Evolutionary conservation across 2,888 invertebrate species (phyloP).

Genomic region (Bombylius major): DNA sequence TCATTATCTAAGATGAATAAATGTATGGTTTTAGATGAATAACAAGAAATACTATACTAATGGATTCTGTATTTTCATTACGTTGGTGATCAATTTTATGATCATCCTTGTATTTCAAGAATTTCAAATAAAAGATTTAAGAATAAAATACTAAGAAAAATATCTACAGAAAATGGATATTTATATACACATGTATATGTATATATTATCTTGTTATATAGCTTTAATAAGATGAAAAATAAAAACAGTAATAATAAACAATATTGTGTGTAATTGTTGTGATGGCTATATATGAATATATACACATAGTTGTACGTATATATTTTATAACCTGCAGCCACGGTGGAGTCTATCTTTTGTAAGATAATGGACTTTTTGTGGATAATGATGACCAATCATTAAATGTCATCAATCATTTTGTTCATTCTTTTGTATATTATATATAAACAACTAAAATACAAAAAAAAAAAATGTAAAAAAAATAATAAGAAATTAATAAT

Average conservation of each 20-base stretch:
- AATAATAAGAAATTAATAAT: background rate
- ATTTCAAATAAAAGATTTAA: no score
- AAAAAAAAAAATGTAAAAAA: no score
- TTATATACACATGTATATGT: no score
- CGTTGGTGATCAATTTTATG: constrained; percentile 3
- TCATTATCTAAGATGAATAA: background rate
- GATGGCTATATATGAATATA: no score
- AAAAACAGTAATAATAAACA: no score
- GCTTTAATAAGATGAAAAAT: no score
- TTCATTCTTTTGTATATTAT: background rate
- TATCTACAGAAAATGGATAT: no score
- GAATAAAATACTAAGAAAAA: no score
- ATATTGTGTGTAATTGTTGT: no score
- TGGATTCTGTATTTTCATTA: constrained; percentile 3
- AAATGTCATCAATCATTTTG: constrained; percentile 9
- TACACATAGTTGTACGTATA: no score
- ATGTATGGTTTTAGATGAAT: constrained; percentile 1
- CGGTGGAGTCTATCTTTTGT: background rate
- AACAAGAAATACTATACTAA: background rate
- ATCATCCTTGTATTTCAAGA: background rate
- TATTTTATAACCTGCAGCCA: background rate
- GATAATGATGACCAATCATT: constrained; percentile 10
- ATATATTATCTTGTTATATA: no score
- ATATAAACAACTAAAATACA: background rate
- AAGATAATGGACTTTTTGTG: background rate